Percentiles rank a stretch among this genome's conserved stretches.
These are phyloP conservation scores for Chironomus striatipennis DNA, from an alignment of 1,140 invertebrate genomes.

Conservation along the genomic window DNA sequence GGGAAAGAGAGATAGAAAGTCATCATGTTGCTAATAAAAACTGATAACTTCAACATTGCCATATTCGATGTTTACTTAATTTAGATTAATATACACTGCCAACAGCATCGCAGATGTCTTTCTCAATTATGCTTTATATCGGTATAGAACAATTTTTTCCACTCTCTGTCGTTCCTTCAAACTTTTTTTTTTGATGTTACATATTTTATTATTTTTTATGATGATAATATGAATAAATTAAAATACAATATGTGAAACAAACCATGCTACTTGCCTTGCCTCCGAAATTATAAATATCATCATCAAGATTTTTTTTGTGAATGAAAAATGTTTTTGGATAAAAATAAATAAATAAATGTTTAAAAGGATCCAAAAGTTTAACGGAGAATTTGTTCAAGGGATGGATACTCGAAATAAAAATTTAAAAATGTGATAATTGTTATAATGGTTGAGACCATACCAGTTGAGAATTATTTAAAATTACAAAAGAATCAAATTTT, in stretches of 20 bases:
- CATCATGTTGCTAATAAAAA: conserved; percentile 19
- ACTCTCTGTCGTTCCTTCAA: not conserved
- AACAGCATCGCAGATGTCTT: conserved; percentile 16
- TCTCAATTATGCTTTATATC: not conserved
- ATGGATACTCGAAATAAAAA: no score
- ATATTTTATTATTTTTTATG: not conserved
- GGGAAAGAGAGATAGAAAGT: not conserved
- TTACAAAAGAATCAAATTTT: no score
- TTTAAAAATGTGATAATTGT: no score
- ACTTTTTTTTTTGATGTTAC: not conserved
- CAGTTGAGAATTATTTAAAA: no score
- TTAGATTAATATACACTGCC: conserved; percentile 17
- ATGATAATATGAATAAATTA: conserved; percentile 3
- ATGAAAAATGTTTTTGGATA: no score
- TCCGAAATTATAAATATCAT: not conserved
- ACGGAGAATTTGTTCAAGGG: no score
- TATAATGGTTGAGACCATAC: no score
- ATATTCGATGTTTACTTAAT: not conserved
- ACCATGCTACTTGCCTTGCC: not conserved
- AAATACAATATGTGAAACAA: conserved; percentile 21
- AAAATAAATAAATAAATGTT: no score
- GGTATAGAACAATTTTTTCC: not conserved
- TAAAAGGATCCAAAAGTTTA: no score
- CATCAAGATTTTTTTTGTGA: not conserved
- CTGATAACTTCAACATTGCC: conserved; percentile 23